phyloP scores from a whole-genome alignment of 2,113 vertebrate genomes.

The Phrynosoma platyrhinos region DNA sequence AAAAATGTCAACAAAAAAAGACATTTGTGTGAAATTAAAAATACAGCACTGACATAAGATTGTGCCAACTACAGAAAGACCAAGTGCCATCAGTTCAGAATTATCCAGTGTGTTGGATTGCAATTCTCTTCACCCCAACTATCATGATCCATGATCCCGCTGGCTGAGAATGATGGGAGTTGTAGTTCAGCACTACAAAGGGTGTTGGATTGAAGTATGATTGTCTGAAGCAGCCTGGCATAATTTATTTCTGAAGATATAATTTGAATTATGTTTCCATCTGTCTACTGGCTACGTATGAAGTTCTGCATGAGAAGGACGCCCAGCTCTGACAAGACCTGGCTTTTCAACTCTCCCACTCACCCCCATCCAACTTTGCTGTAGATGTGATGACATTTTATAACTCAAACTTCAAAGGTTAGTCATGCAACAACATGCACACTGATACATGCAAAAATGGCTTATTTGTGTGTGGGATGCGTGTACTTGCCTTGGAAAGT shows the following conservation, averaged over 20 bases:
- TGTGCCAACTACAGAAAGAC: no score
- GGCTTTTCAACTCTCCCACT: constrained; percentile 18
- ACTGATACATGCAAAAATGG: neutral
- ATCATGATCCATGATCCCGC: neutral
- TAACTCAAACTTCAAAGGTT: constrained; percentile 29
- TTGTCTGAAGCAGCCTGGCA: no score
- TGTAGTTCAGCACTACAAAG: neutral
- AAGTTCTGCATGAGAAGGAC: neutral
- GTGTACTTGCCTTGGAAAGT: neutral
- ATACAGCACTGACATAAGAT: neutral
- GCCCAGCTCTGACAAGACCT: neutral
- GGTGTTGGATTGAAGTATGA: no score
- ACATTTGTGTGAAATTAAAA: no score
- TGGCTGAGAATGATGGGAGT: no score
- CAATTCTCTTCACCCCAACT: neutral
- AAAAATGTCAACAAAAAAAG: no score
- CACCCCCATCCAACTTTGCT: neutral
- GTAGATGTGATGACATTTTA: constrained; percentile 27
- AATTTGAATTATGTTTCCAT: no score
- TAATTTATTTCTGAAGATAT: no score
- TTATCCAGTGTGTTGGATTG: neutral
- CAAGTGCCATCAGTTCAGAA: no score
- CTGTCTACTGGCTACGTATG: neutral
- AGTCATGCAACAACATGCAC: constrained; percentile 6
- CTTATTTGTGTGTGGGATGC: constrained; percentile 32